A percentile compares a stretch with the other conserved stretches of the same genome.
Conservation (phyloP, 2,113 vertebrate species). For the Pituophis catenifer region DNA sequence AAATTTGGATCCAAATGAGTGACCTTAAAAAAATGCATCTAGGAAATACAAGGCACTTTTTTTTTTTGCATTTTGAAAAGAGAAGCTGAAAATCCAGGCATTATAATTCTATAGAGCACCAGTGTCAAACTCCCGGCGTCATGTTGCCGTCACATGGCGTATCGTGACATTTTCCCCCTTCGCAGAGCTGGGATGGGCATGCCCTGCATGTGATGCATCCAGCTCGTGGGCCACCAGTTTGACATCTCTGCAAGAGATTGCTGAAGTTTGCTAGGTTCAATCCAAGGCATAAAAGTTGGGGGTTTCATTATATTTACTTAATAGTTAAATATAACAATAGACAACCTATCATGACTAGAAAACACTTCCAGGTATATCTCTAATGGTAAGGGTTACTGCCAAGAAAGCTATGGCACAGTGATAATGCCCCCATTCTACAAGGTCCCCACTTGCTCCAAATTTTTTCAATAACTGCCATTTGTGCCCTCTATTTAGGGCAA, state of each 20-base stretch:
- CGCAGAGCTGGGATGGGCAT: too few species aligned
- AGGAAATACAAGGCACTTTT: not conserved
- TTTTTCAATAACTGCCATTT: not conserved
- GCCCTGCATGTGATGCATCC: too few species aligned
- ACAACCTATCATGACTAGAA: not conserved
- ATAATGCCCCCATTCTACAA: not conserved
- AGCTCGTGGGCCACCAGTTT: too few species aligned
- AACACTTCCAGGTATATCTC: not conserved
- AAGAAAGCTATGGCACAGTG: not conserved
- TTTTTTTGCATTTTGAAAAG: not conserved
- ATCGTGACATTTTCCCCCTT: too few species aligned
- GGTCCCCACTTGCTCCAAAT: not conserved
- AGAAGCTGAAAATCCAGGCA: not conserved
- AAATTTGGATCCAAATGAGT: conserved; percentile 51
- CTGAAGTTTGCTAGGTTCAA: not conserved
- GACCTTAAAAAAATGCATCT: conserved; percentile 18
- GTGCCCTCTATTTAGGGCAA: not conserved
- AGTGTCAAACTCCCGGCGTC: too few species aligned
- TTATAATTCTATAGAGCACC: not conserved
- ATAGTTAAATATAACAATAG: not conserved
- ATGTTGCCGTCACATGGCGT: too few species aligned
- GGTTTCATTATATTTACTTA: not conserved
- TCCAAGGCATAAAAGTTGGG: not conserved
- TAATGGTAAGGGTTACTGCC: not conserved
- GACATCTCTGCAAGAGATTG: not conserved